Conservation (phyloP, 2,888 invertebrate genomes). For the Actias luna region DNA sequence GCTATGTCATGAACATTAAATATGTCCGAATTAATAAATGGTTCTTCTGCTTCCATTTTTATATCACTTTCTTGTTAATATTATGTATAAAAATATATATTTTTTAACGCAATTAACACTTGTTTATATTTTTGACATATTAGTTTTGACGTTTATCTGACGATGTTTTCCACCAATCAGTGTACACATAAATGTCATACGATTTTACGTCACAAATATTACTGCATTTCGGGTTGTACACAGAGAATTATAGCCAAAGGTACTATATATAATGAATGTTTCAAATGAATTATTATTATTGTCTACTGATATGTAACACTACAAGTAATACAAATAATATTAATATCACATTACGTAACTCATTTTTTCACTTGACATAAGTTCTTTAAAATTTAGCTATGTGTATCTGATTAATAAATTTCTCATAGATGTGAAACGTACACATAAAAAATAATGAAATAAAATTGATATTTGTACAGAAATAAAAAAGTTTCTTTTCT, state of each 20-base stretch:
- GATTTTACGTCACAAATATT: conserved; percentile 76
- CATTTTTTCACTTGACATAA: too few relatives aligned
- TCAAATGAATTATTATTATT: too few relatives aligned
- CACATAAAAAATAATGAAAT: not conserved
- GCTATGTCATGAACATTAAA: conserved; percentile 86
- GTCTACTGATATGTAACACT: too few relatives aligned
- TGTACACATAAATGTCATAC: conserved; percentile 75
- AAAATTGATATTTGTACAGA: not conserved
- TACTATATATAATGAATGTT: not conserved
- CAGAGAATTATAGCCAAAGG: not conserved
- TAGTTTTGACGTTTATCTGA: conserved; percentile 60
- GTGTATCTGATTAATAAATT: too few relatives aligned
- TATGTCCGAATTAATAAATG: conserved; percentile 75
- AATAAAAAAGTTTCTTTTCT: not conserved
- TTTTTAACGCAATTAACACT: conserved; percentile 29
- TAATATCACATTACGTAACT: too few relatives aligned
- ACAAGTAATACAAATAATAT: too few relatives aligned
- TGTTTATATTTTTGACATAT: conserved; percentile 64
- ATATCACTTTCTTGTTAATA: conserved; percentile 11
- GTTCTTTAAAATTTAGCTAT: too few relatives aligned
- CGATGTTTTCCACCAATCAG: conserved; percentile 80
- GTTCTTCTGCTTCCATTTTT: conserved; percentile 65
- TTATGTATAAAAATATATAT: conserved; percentile 15
- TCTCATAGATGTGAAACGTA: not conserved
- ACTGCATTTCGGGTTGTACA: not conserved